Conservation (phyloP, 35 echinoderm and acorn worm genomes). For the Amphiura filiformis region DNA sequence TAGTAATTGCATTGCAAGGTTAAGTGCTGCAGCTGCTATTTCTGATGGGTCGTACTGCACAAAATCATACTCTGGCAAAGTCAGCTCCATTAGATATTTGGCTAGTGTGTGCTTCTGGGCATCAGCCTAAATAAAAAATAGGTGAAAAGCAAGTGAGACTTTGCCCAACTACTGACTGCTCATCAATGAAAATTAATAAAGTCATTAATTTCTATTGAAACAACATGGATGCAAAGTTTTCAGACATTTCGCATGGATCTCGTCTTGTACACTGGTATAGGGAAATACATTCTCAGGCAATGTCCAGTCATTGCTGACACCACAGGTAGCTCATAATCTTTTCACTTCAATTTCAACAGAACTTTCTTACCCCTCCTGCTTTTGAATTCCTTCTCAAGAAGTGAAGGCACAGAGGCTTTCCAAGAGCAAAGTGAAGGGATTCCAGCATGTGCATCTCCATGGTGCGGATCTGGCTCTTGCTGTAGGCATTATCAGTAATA, state of each 20-base stretch:
- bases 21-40: conserved; percentile 92
- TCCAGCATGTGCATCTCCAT: conserved; percentile 70
- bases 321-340: no score
- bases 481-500: conserved; percentile 99
- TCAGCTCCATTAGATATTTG: conserved; percentile 97
- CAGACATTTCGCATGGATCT: no score
- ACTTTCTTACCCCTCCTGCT: conserved; percentile 78
- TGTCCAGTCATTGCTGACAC: no score
- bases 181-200: no score
- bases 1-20: conserved; percentile 62
- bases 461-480: conserved; percentile 64
- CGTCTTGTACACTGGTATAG: no score
- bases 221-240: no score
- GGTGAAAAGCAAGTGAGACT: no score
- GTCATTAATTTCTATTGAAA: no score
- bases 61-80: conserved; percentile 83
- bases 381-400: conserved; percentile 94
- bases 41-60: conserved; percentile 94
- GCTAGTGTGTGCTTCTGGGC: conserved; percentile 85
- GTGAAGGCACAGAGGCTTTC: conserved; percentile 91
- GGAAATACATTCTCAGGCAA: no score
- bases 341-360: neutral
- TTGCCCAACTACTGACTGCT: no score
- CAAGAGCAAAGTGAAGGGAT: conserved; percentile 57
- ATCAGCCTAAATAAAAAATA: conserved; percentile 61